These are phyloP conservation scores for Antigone vipio DNA, from an alignment of 2,113 vertebrate genomes.

Conservation along the genomic window DNA sequence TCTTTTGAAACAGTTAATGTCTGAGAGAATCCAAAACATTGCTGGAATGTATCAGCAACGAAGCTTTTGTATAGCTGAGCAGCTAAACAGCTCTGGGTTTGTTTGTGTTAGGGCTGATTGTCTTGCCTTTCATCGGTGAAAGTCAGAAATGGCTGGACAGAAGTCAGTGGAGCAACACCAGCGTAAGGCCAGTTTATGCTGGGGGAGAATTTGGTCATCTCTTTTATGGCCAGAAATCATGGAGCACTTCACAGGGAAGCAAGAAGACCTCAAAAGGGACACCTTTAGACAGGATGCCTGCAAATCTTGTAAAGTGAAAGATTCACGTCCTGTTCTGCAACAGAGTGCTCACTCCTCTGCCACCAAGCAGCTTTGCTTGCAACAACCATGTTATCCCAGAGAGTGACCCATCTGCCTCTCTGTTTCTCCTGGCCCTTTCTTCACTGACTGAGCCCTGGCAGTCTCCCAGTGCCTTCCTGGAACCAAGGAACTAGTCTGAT, in stretches of 20 bases:
- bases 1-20: conserved; percentile 61
- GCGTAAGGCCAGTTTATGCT: background rate
- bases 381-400: background rate
- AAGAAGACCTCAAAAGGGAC: background rate
- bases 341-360: background rate
- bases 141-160: conserved; percentile 3
- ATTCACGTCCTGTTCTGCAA: background rate
- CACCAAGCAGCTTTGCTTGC: background rate
- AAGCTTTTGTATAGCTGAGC: conserved; percentile 31
- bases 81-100: conserved; percentile 37
- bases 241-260: background rate
- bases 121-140: background rate
- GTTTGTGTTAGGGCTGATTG: conserved; percentile 44
- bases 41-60: conserved; percentile 44
- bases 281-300: background rate
- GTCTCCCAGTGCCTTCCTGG: background rate
- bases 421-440: background rate
- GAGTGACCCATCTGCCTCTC: background rate
- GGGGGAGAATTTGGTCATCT: background rate
- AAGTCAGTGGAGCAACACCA: background rate
- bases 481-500: background rate
- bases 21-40: conserved; percentile 52
- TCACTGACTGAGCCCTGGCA: background rate
- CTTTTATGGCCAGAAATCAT: background rate
- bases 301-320: background rate